Conservation (phyloP, 2,797 vertebrate genomes). For the Enteromius treurensis region DNA sequence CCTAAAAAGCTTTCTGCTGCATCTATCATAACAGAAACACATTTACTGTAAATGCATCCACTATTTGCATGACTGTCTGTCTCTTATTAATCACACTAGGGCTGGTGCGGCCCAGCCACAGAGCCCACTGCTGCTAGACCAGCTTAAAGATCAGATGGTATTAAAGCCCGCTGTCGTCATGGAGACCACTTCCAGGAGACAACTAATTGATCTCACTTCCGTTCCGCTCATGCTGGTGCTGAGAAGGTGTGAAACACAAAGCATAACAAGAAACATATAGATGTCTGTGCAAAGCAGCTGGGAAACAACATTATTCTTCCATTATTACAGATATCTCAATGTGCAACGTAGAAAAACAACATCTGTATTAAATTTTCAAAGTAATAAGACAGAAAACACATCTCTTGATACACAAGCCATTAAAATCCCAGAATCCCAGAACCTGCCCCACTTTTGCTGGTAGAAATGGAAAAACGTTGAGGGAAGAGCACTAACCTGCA, state of each 20-base stretch:
- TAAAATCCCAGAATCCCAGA: background rate
- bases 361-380: constrained; percentile 37
- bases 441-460: constrained; percentile 17
- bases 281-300: constrained; percentile 35
- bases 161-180: constrained; percentile 44
- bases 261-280: constrained; percentile 42
- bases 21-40: background rate
- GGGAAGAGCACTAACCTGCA: constrained; percentile 79
- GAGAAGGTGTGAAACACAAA: constrained; percentile 54
- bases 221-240: constrained; percentile 20
- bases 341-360: constrained; percentile 6
- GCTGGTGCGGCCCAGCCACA: constrained; percentile 39
- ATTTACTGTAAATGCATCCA: constrained; percentile 5
- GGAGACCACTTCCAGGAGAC: constrained; percentile 54
- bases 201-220: constrained; percentile 57
- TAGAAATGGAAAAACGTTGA: background rate
- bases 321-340: constrained; percentile 27
- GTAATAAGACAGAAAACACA: constrained; percentile 20
- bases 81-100: constrained; percentile 37
- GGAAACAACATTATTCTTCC: constrained; percentile 19
- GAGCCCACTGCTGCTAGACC: constrained; percentile 46
- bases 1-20: background rate
- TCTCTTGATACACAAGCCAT: background rate
- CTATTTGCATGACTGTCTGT: background rate
- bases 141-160: constrained; percentile 39